A percentile compares a stretch with the other conserved stretches of the same genome.
Conservation (phyloP, 2,113 vertebrate species). For the Origma solitaria region DNA sequence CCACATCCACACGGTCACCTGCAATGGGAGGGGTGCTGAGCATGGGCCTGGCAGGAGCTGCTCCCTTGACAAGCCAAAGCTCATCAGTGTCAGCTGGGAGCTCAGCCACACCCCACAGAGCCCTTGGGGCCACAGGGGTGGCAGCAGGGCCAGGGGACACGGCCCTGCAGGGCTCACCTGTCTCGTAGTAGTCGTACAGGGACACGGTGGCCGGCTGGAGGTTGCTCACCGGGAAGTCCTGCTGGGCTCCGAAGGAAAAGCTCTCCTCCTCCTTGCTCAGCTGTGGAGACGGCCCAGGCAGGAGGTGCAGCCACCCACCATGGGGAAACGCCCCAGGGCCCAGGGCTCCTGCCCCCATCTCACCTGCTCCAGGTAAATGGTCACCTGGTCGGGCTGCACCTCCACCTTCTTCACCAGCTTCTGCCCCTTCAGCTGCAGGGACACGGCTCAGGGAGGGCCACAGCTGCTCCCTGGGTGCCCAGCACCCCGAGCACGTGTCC, state of each 20-base stretch:
- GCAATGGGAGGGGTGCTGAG: not conserved
- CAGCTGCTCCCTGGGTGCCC: not conserved
- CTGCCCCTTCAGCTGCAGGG: conserved; percentile 14
- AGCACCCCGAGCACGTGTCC: not conserved
- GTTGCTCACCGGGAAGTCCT: conserved; percentile 8
- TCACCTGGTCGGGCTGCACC: conserved; percentile 11
- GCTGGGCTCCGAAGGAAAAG: not conserved
- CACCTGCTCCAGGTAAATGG: conserved; percentile 48
- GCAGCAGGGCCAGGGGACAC: not conserved
- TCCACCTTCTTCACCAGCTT: conserved; percentile 48
- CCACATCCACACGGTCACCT: conserved; percentile 24
- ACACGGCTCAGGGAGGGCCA: not conserved
- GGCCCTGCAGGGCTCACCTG: not conserved
- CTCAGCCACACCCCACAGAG: not conserved
- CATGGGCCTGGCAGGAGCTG: not conserved
- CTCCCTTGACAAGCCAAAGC: not conserved
- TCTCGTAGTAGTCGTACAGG: conserved; percentile 38
- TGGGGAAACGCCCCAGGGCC: accelerated
- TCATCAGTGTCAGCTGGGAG: accelerated
- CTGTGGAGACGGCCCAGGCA: not conserved
- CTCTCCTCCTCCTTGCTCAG: not conserved
- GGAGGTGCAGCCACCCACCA: accelerated
- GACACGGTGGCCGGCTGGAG: not conserved
- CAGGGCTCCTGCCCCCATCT: not conserved
- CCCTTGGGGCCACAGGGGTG: too few species aligned